A percentile compares a stretch with the other conserved stretches of the same genome.
Conservation (phyloP, 2,888 invertebrate species). For the Synergus gifuensis region DNA sequence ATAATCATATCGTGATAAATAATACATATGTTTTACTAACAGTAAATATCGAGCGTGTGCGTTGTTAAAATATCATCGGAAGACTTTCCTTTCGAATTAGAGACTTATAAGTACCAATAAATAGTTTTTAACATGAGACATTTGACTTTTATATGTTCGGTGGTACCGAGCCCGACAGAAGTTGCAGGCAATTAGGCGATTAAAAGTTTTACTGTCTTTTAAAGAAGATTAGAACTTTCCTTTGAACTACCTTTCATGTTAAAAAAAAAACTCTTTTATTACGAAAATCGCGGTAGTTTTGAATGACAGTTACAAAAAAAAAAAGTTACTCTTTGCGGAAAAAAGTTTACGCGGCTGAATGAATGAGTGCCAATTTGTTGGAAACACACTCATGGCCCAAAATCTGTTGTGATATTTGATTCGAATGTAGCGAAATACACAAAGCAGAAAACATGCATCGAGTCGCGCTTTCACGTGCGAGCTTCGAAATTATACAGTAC, state of each 20-base stretch:
- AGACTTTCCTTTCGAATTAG: background rate
- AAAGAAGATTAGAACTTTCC: background rate
- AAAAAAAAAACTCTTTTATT: background rate
- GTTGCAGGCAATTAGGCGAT: background rate
- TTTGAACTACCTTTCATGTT: background rate
- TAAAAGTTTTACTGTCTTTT: conserved; percentile 9
- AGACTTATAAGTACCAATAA: background rate
- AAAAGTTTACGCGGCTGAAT: background rate
- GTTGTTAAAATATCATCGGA: background rate
- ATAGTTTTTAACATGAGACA: background rate
- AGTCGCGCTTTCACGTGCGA: conserved; percentile 11
- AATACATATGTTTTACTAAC: background rate
- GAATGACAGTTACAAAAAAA: conserved; percentile 5
- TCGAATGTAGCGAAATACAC: conserved; percentile 26
- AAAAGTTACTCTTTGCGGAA: background rate
- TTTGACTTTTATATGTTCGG: background rate
- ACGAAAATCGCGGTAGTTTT: background rate
- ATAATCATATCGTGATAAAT: background rate
- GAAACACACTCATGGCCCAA: background rate
- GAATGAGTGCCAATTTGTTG: background rate
- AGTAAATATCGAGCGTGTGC: background rate
- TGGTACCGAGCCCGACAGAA: background rate
- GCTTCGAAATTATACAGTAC: conserved; percentile 20
- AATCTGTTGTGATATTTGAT: conserved; percentile 30
- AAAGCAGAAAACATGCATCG: conserved; percentile 24